Conservation (phyloP, 2,888 invertebrate species). For the Elgonia sp. region DNA sequence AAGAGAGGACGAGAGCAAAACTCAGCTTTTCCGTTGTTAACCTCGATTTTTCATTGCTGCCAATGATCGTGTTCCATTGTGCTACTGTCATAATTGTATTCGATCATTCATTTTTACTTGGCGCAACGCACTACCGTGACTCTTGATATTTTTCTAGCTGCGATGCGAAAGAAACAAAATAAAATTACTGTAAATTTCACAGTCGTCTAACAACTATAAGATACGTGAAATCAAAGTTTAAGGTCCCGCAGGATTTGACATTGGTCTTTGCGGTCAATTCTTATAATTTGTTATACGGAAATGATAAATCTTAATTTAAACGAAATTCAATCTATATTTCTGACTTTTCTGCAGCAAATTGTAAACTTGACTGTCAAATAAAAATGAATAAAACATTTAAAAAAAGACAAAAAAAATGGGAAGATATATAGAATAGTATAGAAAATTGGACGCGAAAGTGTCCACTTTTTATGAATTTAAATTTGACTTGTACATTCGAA, state of each 20-base stretch:
- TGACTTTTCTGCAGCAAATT: slow-evolving; percentile 1
- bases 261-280: slow-evolving; percentile 29
- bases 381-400: background rate
- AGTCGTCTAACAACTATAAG: slow-evolving; percentile 52
- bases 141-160: slow-evolving; percentile 60
- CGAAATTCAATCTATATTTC: background rate
- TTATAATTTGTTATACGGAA: slow-evolving; percentile 35
- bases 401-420: slow-evolving; percentile 21
- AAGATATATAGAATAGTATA: slow-evolving; percentile 37
- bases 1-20: slow-evolving; percentile 17
- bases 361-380: slow-evolving; percentile 37
- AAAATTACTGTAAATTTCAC: slow-evolving; percentile 3
- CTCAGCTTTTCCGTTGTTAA: slow-evolving; percentile 45
- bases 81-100: slow-evolving; percentile 53
- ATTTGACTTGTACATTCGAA: slow-evolving; percentile 61
- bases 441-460: slow-evolving; percentile 26
- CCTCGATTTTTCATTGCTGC: slow-evolving; percentile 57
- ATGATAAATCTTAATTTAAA: background rate
- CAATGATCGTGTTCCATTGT: slow-evolving; percentile 64
- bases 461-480: slow-evolving; percentile 66
- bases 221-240: slow-evolving; percentile 57
- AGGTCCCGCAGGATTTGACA: slow-evolving; percentile 41
- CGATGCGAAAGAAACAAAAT: slow-evolving; percentile 32
- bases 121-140: slow-evolving; percentile 42
- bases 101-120: slow-evolving; percentile 58